Percentiles rank a stretch among this genome's conserved stretches.
Conservation (phyloP, 1,140 invertebrate species). For the Hermatobates lingyangjiaoensis region DNA sequence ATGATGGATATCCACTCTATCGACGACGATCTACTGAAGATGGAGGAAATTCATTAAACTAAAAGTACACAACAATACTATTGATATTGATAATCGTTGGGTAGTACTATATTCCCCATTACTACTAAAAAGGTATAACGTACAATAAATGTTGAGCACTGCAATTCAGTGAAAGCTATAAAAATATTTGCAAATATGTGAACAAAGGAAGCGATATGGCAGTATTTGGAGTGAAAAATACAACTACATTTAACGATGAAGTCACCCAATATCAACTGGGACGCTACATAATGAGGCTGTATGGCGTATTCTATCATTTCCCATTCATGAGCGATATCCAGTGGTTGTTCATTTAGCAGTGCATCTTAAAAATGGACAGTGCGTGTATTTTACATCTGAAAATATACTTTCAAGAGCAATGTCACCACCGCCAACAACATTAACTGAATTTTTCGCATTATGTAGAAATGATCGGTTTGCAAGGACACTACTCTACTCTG, state of each 20-base stretch:
- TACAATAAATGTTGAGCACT: slow-evolving; percentile 1
- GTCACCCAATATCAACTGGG: slow-evolving; percentile 19
- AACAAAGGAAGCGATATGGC: slow-evolving; percentile 26
- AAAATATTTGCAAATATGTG: slow-evolving; percentile 15
- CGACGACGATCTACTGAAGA: background rate
- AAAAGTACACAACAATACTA: slow-evolving; percentile 9
- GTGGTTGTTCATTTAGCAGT: slow-evolving; percentile 21
- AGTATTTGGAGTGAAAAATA: slow-evolving; percentile 17
- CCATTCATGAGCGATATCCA: slow-evolving; percentile 22
- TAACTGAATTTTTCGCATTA: background rate
- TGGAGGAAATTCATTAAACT: background rate
- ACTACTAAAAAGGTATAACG: background rate
- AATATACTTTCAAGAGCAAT: slow-evolving; percentile 1
- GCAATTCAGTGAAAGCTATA: slow-evolving; percentile 2
- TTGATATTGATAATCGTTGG: slow-evolving; percentile 12
- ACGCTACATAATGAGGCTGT: slow-evolving; percentile 27
- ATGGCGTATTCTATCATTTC: slow-evolving; percentile 24
- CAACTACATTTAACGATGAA: slow-evolving; percentile 19
- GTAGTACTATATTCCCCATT: slow-evolving; percentile 1
- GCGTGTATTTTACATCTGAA: slow-evolving; percentile 16
- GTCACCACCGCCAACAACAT: slow-evolving; percentile 2
- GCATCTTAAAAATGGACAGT: slow-evolving; percentile 22
- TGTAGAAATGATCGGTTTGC: slow-evolving; percentile 7
- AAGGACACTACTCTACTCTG: slow-evolving; percentile 6
- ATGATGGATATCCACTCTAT: slow-evolving; percentile 26